These are phyloP conservation scores for Patella depressa DNA, from an alignment of 2,888 invertebrate species.

Conservation along the genomic window DNA sequence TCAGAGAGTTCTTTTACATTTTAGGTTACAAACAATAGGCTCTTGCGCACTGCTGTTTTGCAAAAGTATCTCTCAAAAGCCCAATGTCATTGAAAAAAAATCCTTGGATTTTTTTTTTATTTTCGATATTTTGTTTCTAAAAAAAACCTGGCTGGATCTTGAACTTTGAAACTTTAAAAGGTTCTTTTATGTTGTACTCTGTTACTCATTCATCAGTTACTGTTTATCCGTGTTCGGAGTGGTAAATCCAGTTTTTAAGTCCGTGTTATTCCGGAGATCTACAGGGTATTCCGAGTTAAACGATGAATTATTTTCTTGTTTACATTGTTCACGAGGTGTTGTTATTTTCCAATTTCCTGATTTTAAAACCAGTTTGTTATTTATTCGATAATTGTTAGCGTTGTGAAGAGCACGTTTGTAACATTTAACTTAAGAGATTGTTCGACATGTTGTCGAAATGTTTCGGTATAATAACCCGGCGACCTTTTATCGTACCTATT, in stretches of 20 bases:
- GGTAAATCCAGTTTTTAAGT: neutral
- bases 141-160: too few species aligned
- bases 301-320: conserved; percentile 2
- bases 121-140: too few species aligned
- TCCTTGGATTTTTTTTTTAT: too few species aligned
- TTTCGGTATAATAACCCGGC: neutral
- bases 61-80: too few species aligned
- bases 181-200: too few species aligned
- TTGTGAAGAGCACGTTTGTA: conserved; percentile 6
- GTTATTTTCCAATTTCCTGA: conserved; percentile 9
- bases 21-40: too few species aligned
- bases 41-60: too few species aligned
- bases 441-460: neutral
- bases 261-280: neutral
- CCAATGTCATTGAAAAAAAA: too few species aligned
- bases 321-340: conserved; percentile 12
- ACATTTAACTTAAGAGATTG: conserved; percentile 1
- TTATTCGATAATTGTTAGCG: neutral
- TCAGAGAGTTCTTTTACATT: too few species aligned
- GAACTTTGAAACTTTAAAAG: too few species aligned
- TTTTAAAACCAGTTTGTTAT: neutral
- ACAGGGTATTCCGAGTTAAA: neutral
- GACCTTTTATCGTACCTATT: neutral
- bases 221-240: neutral
- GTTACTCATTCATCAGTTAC: neutral